phyloP scores from a whole-genome alignment of 2,797 vertebrate species.

The Manis javanica region DNA sequence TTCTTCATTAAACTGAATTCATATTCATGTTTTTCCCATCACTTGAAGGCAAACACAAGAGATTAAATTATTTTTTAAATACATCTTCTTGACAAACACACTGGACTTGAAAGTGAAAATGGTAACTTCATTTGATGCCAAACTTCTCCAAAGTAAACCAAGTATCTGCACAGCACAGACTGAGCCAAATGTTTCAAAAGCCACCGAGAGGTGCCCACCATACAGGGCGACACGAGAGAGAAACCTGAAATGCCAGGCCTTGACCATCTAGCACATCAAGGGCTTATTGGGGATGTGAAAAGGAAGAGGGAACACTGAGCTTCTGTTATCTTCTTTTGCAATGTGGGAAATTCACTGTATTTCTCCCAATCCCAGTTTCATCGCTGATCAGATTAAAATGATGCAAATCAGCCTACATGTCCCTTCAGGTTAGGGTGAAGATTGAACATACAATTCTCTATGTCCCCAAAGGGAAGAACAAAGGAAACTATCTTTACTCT shows the following conservation, averaged over 20 bases:
- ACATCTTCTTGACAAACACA: constrained; percentile 68
- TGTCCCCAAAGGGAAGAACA: neutral
- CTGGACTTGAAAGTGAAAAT: constrained; percentile 52
- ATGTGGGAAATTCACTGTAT: neutral
- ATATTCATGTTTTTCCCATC: constrained; percentile 43
- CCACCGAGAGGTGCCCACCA: neutral
- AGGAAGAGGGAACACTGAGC: neutral
- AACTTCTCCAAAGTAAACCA: constrained; percentile 19
- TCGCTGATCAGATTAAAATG: neutral
- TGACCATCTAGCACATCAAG: neutral
- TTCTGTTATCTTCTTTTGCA: neutral
- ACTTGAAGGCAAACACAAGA: constrained; percentile 58
- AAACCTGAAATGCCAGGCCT: neutral
- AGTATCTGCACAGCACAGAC: neutral
- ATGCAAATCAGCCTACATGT: neutral
- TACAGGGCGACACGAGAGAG: neutral
- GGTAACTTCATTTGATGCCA: neutral
- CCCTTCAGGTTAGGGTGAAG: neutral
- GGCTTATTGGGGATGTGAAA: neutral
- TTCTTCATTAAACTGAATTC: constrained; percentile 65
- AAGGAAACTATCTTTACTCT: neutral
- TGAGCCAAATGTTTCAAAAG: neutral
- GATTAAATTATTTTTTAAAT: constrained; percentile 73
- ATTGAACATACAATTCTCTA: neutral
- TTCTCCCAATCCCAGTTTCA: neutral